Percentiles rank a stretch among this genome's conserved stretches.
Evolutionary conservation across 2,113 vertebrate species (phyloP).

Genomic region (Pomatostomus ruficeps): DNA sequence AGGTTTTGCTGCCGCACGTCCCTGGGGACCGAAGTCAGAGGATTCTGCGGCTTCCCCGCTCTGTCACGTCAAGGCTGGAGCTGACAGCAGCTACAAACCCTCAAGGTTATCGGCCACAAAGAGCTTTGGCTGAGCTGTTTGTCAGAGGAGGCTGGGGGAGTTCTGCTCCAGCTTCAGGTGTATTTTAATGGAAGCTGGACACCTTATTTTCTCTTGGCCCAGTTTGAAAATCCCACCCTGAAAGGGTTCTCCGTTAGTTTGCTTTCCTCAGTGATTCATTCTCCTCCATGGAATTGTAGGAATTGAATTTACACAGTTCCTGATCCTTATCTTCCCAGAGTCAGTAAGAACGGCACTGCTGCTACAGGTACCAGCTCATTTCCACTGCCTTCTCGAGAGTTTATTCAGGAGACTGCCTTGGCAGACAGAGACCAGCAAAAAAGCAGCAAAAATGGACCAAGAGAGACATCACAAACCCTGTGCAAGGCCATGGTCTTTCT

Average conservation of each 20-base stretch:
- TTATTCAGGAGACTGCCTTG: not conserved
- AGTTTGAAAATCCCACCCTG: not conserved
- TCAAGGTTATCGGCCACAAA: not conserved
- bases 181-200: not conserved
- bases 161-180: not conserved
- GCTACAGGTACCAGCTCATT: not conserved
- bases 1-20: not conserved
- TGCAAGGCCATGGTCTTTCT: not conserved
- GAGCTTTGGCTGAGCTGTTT: not conserved
- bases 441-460: not conserved
- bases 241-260: not conserved
- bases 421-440: not conserved
- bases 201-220: not conserved
- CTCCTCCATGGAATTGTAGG: not conserved
- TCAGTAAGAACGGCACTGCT: not conserved
- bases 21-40: not conserved
- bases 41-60: not conserved
- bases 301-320: not conserved
- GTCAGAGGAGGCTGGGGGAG: not conserved
- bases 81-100: not conserved
- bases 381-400: not conserved
- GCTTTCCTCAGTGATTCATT: not conserved
- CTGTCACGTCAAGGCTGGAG: not conserved
- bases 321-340: not conserved
- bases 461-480: not conserved